Percentiles rank a stretch among this genome's conserved stretches.
Evolutionary conservation across 2,797 vertebrate species (phyloP).

Genomic region (Manis javanica): DNA sequence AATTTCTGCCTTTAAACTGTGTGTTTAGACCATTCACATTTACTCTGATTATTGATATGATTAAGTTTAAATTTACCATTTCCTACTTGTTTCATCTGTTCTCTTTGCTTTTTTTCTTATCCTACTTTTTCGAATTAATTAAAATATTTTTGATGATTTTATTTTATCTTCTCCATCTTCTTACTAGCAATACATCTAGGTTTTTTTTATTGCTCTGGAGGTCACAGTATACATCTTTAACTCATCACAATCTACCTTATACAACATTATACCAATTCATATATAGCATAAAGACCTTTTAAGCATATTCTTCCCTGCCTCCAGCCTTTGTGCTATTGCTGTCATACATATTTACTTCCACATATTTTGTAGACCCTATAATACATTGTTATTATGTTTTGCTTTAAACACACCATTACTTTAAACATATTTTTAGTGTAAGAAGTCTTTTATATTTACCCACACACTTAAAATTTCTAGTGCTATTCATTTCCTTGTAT

Average conservation of each 20-base stretch:
- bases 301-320: background rate
- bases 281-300: background rate
- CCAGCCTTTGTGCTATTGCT: background rate
- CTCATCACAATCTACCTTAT: background rate
- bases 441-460: background rate
- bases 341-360: background rate
- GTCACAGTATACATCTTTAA: background rate
- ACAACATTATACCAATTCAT: background rate
- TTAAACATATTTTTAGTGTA: background rate
- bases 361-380: background rate
- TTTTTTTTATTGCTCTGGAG: background rate
- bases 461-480: background rate
- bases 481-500: background rate
- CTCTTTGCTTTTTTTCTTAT: background rate
- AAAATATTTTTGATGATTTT: background rate
- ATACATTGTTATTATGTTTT: background rate
- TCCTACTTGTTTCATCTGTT: background rate
- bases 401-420: background rate
- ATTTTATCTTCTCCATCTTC: background rate
- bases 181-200: background rate
- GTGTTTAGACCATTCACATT: background rate
- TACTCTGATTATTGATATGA: background rate
- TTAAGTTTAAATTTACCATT: background rate
- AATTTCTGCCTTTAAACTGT: background rate
- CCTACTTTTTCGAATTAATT: background rate